Evolutionary conservation across 2,888 invertebrate species (phyloP).

Genomic region (Conistra vaccinii): DNA sequence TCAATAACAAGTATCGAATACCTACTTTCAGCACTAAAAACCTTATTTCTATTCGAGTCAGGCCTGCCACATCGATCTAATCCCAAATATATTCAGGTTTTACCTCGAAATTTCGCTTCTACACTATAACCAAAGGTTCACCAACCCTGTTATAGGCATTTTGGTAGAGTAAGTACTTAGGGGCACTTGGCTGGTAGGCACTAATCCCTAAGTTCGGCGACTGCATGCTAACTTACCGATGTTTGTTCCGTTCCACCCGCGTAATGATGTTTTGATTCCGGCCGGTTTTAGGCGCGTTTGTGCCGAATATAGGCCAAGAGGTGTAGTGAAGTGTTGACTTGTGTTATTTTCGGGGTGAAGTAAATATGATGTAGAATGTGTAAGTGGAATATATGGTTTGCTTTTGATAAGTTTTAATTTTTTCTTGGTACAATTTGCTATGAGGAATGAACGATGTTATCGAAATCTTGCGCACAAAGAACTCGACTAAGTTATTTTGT

Average conservation of each 20-base stretch:
- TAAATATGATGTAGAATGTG: slow-evolving; percentile 14
- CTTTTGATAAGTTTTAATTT: not conserved
- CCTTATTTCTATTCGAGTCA: slow-evolving; percentile 18
- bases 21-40: not conserved
- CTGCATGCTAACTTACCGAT: slow-evolving; percentile 56
- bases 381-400: not conserved
- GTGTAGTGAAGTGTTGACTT: slow-evolving; percentile 21
- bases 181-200: slow-evolving; percentile 27
- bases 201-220: slow-evolving; percentile 48
- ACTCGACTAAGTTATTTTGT: not conserved
- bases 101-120: not conserved
- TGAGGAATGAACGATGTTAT: not conserved
- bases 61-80: not conserved
- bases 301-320: slow-evolving; percentile 41
- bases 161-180: slow-evolving; percentile 33
- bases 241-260: slow-evolving; percentile 42
- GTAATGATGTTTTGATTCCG: slow-evolving; percentile 52
- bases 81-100: not conserved
- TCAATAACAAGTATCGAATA: slow-evolving; percentile 4
- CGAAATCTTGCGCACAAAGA: not conserved
- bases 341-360: slow-evolving; percentile 28
- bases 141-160: slow-evolving; percentile 47
- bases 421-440: not conserved
- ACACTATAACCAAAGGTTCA: slow-evolving; percentile 27
- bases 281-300: slow-evolving; percentile 22